Evolutionary conservation across 2,888 invertebrate genomes (phyloP), one percentile per base, ranked within the genome.

Genomic region (Terebella lapidaria): DNA sequence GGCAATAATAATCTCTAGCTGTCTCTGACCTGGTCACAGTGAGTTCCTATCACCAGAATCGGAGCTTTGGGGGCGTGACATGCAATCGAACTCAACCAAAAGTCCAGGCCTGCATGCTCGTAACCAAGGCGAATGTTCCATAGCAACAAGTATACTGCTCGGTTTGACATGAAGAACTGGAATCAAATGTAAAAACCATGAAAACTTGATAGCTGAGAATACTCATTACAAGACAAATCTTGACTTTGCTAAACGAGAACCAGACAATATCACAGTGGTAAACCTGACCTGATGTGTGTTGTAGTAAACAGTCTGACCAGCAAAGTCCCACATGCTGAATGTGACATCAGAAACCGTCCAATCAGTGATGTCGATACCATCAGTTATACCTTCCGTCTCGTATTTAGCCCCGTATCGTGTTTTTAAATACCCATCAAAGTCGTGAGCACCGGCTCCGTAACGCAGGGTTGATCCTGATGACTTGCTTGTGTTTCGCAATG

Each of bases 61-160:
- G 79, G 79, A 30, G 79, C 79, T 56, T 76, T 75, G 0, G 80
- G 80, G 18, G 80, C 80, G 62, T 80, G 80, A 49, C 76, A 77
- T 2, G 74, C 72, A 10, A 80, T 76, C 26, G 78, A 78, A 54
- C 73, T 77, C 20, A 80, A 67, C 80, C 80, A 80, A 71, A 80
- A 80, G 58, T 79, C 78, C 24, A 80, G 70, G 18, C 80, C 79
- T 24, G 79, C 78, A 67, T 80, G 79, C 55, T 80, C 79, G 60
- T 73, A 74, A 2, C 80, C 80, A 35, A 79, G 74, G 26, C 79
- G 69, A 2, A 77, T 76, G 69, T 80, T 80, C 80, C 80, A 80
- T 59, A 79, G 69, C 29, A 79, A 67, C 25, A 80, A 61, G 61
- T 79, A 80, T 4, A 79, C 75, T 1, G 80, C 79, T 42, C 78